These are phyloP conservation scores for Addax nasomaculatus DNA, from an alignment of 2,113 vertebrate species.

Conservation along the genomic window DNA sequence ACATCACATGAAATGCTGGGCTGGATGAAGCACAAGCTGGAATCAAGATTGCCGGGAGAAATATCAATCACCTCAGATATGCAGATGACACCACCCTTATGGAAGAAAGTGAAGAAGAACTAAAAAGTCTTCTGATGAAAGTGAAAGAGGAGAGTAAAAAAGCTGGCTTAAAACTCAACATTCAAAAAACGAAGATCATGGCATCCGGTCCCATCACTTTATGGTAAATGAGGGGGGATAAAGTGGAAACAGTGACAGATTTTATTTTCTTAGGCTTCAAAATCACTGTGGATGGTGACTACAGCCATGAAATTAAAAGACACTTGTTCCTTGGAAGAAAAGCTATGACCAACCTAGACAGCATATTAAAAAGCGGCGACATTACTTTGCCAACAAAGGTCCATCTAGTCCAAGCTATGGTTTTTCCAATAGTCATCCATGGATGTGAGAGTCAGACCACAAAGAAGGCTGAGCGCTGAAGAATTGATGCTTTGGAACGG, in stretches of 20 bases:
- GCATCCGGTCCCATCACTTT: background rate
- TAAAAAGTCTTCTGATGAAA: background rate
- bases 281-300: background rate
- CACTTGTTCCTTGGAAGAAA: background rate
- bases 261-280: background rate
- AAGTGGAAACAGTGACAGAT: background rate
- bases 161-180: background rate
- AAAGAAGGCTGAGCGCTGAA: background rate
- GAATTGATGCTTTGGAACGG: background rate
- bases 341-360: background rate
- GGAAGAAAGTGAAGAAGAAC: background rate
- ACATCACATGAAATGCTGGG: accelerated
- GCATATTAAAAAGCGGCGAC: background rate
- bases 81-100: background rate
- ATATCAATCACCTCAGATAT: background rate
- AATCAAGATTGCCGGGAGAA: background rate
- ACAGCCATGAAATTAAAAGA: background rate
- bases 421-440: background rate
- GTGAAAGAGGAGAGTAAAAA: background rate
- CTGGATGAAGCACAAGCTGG: background rate
- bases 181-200: background rate
- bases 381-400: background rate
- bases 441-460: background rate
- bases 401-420: background rate
- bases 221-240: background rate